Evolutionary conservation across 2,113 vertebrate genomes (phyloP).

Genomic region (Marcusenius ussheri): DNA sequence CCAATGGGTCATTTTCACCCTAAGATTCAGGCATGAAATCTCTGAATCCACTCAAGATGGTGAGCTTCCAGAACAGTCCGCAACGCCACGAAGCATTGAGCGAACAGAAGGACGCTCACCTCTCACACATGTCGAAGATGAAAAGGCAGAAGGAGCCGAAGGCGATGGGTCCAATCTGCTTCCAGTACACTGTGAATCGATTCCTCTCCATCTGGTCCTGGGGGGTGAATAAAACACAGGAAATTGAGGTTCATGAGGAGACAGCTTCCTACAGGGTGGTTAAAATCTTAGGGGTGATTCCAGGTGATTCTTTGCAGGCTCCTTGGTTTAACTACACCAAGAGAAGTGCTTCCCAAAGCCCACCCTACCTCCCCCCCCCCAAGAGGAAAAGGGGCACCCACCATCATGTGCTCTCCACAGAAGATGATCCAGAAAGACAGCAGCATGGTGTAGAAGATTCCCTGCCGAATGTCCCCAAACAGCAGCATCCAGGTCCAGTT

Average conservation of each 20-base stretch:
- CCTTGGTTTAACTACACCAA: not conserved
- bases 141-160: slow-evolving; percentile 96
- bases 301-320: not conserved
- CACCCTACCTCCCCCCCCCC: not conserved
- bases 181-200: slow-evolving; percentile 88
- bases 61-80: not conserved
- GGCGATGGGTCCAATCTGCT: slow-evolving; percentile 90
- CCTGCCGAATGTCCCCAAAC: slow-evolving; percentile 92
- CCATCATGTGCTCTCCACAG: slow-evolving; percentile 98
- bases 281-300: not conserved
- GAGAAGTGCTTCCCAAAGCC: not conserved
- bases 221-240: not conserved
- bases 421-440: slow-evolving; percentile 99
- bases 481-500: slow-evolving; percentile 99
- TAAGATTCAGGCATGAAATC: not conserved
- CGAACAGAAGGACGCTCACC: slow-evolving; percentile 57
- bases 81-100: not conserved
- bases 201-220: slow-evolving; percentile 93
- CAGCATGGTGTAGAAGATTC: slow-evolving; percentile 97
- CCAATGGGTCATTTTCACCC: not conserved
- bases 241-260: not conserved
- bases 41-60: not conserved
- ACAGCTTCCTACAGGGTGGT: not conserved
- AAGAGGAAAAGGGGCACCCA: slow-evolving; percentile 40
- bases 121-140: slow-evolving; percentile 97